These are phyloP conservation scores for Boleophthalmus pectinirostris DNA, from an alignment of 2,113 vertebrate genomes.

Conservation along the genomic window DNA sequence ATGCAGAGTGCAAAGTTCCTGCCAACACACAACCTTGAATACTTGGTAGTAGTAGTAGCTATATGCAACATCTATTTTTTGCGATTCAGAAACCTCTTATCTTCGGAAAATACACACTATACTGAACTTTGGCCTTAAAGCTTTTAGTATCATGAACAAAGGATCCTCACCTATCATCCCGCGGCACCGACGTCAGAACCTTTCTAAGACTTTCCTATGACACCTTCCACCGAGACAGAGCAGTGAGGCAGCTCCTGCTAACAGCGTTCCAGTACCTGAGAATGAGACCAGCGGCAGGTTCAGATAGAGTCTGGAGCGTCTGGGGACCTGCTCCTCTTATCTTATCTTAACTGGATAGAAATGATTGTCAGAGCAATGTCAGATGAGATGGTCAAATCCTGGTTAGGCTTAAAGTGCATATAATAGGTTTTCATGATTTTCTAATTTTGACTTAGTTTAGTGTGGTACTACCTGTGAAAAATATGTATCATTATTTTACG, in stretches of 20 bases:
- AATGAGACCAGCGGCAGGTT: constrained; percentile 75
- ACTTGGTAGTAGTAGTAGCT: background rate
- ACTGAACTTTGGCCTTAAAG: constrained; percentile 50
- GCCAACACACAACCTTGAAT: background rate
- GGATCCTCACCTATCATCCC: constrained; percentile 73
- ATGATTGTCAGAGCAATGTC: constrained; percentile 68
- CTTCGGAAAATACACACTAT: constrained; percentile 6
- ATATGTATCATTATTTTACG: too few relatives aligned
- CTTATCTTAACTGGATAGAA: constrained; percentile 57
- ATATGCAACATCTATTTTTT: constrained; percentile 1
- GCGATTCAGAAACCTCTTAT: background rate
- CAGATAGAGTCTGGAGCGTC: constrained; percentile 59
- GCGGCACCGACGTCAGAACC: constrained; percentile 69
- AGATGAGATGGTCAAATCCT: constrained; percentile 67
- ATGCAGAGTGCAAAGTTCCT: background rate
- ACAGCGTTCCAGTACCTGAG: constrained; percentile 77
- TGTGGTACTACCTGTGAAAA: too few relatives aligned
- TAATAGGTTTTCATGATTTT: too few relatives aligned
- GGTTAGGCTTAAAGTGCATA: constrained; percentile 30
- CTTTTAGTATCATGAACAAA: constrained; percentile 61
- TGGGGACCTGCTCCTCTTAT: constrained; percentile 51
- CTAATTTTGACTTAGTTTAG: too few relatives aligned
- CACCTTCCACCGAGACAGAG: constrained; percentile 80
- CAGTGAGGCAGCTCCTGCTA: constrained; percentile 78
- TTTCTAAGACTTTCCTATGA: constrained; percentile 76